Evolutionary conservation across 2,797 vertebrate genomes (phyloP), one percentile per base, ranked within the genome.

Genomic region (Zenarchopterus dispar): DNA sequence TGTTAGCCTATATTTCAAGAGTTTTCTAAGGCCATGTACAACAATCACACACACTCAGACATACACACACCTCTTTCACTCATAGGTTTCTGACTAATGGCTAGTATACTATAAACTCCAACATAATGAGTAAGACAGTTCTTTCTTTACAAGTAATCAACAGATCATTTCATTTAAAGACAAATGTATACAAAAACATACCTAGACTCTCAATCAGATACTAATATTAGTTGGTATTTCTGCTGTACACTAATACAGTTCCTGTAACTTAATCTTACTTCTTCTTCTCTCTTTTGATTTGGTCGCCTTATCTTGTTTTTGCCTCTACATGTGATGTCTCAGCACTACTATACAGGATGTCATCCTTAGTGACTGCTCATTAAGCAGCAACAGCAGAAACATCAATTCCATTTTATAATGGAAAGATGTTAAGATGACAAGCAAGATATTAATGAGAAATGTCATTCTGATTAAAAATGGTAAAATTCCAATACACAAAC

Each of bases 61-160:
- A 68, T n/a, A 3, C 46, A 44, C 16, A 44, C 17, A 44, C 17
- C 16, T 17, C 18, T 16, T 42, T 17, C 11, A 15, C 4, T 15
- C n/a, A 5, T 17, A 16, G 0, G 41, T 42, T 7, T 42, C 13
- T 17, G 16, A 42, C 46, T 65, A 8, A 39, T 56, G 68, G 23
- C 63, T 56, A 60, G 55, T 55, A 41, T 67, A 53, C 75, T 72
- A 55, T 43, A 19, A 70, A 57, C 56, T 63, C 46, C 59, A 69
- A 3, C 65, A 13, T n/a, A 41, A 19, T 28, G n/a, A 15, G 11
- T 26, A 15, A 13, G 11, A 22, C 15, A 21, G 23, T 22, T 52
- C 18, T 54, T 36, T 28, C n/a, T 39, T 56, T 63, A 1, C 5
- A 42, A 31, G 47, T 13, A 28, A 51, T 52, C 3, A 18, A 54